Percentiles rank a stretch among this genome's conserved stretches.
Evolutionary conservation across 2,113 vertebrate species (phyloP).

Genomic region (Theristicus caerulescens): DNA sequence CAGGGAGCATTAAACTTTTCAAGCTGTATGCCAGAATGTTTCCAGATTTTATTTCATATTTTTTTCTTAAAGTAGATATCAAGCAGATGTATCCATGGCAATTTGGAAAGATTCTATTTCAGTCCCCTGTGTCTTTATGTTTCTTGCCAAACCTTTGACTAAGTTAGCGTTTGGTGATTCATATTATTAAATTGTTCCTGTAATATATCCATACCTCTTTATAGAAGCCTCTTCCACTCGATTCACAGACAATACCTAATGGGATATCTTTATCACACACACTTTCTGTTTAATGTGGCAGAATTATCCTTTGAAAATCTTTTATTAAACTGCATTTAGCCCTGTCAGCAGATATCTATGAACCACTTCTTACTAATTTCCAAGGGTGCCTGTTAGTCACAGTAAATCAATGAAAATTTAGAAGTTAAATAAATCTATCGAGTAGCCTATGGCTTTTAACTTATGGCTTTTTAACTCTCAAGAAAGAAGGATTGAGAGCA

Average conservation of each 20-base stretch:
- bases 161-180: conserved; percentile 30
- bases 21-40: conserved; percentile 6
- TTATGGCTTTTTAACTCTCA: no score
- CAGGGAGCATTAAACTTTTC: background rate
- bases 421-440: background rate
- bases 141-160: conserved; percentile 54
- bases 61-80: conserved; percentile 6
- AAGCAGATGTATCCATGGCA: conserved; percentile 9
- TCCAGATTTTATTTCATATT: background rate
- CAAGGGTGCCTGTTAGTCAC: background rate
- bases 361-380: background rate
- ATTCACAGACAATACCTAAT: background rate
- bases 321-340: background rate
- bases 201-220: conserved; percentile 15
- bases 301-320: background rate
- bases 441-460: background rate
- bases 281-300: background rate
- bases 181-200: conserved; percentile 58
- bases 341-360: background rate
- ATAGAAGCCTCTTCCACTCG: background rate
- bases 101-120: conserved; percentile 49
- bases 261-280: background rate
- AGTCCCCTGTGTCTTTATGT: background rate
- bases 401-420: background rate
- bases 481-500: background rate